phyloP scores from a whole-genome alignment of 1,140 invertebrate genomes.

The Tribolium castaneum region DNA sequence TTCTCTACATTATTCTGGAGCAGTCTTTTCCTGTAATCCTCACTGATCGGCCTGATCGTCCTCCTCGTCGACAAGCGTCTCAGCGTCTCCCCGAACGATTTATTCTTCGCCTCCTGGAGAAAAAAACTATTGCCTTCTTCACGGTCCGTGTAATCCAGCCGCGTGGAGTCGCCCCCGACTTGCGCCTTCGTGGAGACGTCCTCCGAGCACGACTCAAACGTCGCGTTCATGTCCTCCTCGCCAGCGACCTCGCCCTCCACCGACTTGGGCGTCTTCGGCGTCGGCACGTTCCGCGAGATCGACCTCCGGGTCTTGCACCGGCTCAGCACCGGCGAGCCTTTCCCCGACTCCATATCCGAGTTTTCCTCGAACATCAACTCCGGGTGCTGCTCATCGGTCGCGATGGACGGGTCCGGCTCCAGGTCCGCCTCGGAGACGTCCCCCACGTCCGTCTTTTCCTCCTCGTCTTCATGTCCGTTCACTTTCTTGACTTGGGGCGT shows the following conservation, averaged over 20 bases:
- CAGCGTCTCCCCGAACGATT: conserved; percentile 53
- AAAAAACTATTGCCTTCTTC: conserved; percentile 43
- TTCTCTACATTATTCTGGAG: conserved; percentile 51
- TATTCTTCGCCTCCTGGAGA: conserved; percentile 48
- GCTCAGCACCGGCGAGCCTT: conserved; percentile 55
- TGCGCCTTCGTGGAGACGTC: conserved; percentile 56
- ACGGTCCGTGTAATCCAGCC: conserved; percentile 44
- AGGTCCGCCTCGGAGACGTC: conserved; percentile 27
- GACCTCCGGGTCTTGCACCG: conserved; percentile 60
- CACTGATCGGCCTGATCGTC: conserved; percentile 53
- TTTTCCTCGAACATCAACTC: conserved; percentile 61
- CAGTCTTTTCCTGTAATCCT: conserved; percentile 53
- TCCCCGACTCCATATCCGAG: conserved; percentile 60
- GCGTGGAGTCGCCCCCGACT: conserved; percentile 56
- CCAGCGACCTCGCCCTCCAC: conserved; percentile 10
- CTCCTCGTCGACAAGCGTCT: conserved; percentile 54
- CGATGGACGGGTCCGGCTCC: conserved; percentile 58
- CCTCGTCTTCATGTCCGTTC: conserved; percentile 25
- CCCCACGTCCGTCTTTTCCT: conserved; percentile 25
- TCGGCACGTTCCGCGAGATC: conserved; percentile 59
- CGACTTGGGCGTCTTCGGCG: conserved; percentile 61
- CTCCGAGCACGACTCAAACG: conserved; percentile 47
- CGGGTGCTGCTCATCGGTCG: conserved; percentile 58
- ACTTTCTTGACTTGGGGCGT: conserved; percentile 45
- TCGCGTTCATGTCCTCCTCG: conserved; percentile 38